phyloP scores from a whole-genome alignment of 2,113 vertebrate genomes.

The Calyptomena viridis region DNA sequence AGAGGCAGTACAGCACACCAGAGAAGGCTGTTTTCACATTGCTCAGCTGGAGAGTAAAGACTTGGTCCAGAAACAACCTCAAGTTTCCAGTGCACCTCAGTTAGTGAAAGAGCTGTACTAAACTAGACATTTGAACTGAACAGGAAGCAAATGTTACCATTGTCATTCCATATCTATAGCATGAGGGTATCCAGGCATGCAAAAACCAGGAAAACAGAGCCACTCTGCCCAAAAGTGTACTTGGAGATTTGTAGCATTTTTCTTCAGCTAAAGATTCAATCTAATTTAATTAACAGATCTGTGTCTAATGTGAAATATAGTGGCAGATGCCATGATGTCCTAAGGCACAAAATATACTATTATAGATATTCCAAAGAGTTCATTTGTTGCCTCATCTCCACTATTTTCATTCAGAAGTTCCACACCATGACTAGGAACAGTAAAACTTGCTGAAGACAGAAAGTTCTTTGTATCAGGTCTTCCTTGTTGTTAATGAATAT shows the following conservation, averaged over 20 bases:
- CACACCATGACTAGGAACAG: not conserved
- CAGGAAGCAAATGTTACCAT: not conserved
- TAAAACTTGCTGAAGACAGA: not conserved
- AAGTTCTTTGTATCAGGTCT: not conserved
- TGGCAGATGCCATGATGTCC: not conserved
- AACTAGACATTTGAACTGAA: not conserved
- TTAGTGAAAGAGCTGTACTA: not conserved
- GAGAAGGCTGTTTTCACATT: not conserved
- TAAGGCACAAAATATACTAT: not conserved
- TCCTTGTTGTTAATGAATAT: not conserved
- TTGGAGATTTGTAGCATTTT: not conserved
- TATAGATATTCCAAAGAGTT: not conserved
- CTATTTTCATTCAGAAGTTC: not conserved
- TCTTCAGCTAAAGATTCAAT: not conserved
- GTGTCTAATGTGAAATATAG: not conserved
- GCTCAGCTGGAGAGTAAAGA: not conserved
- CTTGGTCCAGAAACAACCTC: not conserved
- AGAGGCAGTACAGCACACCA: not conserved
- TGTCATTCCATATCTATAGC: not conserved
- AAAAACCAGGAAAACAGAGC: not conserved
- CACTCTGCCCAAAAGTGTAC: not conserved
- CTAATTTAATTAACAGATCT: not conserved
- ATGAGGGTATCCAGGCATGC: not conserved
- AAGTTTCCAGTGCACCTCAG: not conserved
- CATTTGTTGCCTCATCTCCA: not conserved